phyloP scores from a whole-genome alignment of 2,797 vertebrate species.

The Eulemur albifrons region DNA sequence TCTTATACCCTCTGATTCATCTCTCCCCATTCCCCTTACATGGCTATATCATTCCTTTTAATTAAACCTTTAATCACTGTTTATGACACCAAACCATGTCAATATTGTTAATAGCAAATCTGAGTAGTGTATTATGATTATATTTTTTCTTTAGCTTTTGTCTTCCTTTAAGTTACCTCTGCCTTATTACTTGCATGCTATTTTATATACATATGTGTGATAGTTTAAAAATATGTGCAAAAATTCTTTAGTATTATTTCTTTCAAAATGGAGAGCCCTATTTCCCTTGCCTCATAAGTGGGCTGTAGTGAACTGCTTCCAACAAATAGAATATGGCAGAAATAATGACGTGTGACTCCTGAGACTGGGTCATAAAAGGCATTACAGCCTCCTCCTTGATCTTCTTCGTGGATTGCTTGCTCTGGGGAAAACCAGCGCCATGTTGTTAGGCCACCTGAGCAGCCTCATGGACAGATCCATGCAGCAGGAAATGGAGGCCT shows the following conservation, averaged over 20 bases:
- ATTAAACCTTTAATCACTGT: background rate
- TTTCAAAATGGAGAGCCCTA: background rate
- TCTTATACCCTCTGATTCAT: background rate
- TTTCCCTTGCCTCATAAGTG: background rate
- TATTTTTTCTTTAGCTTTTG: background rate
- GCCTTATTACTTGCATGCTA: background rate
- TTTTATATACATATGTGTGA: background rate
- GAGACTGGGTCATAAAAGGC: background rate
- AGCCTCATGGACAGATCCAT: background rate
- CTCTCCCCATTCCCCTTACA: background rate
- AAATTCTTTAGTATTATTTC: background rate
- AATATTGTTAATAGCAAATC: background rate
- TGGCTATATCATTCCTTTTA: background rate
- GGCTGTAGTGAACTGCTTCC: background rate
- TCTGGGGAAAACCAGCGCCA: background rate
- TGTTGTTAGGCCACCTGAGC: background rate
- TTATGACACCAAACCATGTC: background rate
- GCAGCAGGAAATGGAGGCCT: background rate
- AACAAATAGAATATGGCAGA: background rate
- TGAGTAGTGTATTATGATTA: background rate
- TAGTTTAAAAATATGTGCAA: background rate
- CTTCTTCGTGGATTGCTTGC: background rate
- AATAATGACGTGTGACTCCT: background rate
- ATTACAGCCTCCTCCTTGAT: background rate
- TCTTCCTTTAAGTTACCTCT: background rate